A percentile compares a stretch with the other conserved stretches of the same genome.
Conservation (phyloP, 30 jellyfish, hydroid and myxozoan genomes). For the Hydractinia symbiolongicarpus region DNA sequence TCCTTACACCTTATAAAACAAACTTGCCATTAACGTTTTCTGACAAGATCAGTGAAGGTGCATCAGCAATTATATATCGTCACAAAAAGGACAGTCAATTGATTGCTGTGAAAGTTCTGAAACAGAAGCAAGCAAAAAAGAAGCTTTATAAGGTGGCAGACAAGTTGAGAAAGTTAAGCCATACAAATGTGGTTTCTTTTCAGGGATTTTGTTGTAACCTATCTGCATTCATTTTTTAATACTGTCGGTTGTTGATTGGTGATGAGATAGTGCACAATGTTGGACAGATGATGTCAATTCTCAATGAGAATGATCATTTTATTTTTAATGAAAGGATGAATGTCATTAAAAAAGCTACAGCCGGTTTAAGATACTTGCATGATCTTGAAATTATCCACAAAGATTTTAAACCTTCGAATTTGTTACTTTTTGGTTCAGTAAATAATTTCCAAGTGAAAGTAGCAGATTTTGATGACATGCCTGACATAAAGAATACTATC, state of each 20-base stretch:
- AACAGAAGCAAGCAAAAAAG: background rate
- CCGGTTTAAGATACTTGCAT: slow-evolving; percentile 9
- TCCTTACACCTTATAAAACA: background rate
- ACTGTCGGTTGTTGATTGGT: background rate
- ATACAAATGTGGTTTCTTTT: slow-evolving; percentile 1
- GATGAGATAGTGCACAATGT: slow-evolving; percentile 16
- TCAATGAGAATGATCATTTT: background rate
- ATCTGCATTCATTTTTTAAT: slow-evolving; percentile 1
- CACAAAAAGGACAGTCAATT: background rate
- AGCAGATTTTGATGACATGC: slow-evolving; percentile 14
- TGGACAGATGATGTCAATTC: background rate
- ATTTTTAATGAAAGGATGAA: background rate
- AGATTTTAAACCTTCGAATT: slow-evolving; percentile 16
- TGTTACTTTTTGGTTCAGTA: background rate
- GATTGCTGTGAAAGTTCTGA: background rate
- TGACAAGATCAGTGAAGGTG: slow-evolving; percentile 3
- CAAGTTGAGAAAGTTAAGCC: background rate
- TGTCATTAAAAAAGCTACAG: background rate
- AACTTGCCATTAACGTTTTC: background rate
- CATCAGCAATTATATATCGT: background rate
- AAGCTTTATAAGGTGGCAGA: background rate
- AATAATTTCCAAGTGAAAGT: slow-evolving; percentile 13
- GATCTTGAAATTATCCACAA: background rate
- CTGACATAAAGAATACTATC: background rate
- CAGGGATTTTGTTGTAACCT: background rate